Base-by-base conservation (phyloP, 2,797 vertebrate species). In the Halcyon badia region DNA sequence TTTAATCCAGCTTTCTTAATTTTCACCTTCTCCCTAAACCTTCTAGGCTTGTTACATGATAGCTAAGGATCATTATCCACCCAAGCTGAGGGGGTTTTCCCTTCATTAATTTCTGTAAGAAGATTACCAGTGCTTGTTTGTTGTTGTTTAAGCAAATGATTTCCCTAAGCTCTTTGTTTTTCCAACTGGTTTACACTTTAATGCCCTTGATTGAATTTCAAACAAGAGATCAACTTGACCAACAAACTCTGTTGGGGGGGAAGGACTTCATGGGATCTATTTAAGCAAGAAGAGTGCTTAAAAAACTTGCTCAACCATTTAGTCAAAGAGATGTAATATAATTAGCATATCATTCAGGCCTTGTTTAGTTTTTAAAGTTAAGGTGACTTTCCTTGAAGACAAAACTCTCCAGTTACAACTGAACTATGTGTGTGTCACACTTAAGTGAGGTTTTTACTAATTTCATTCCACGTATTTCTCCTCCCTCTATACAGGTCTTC, bases 141-240 rank as follows among this genome's bases (percentile, higher is more conserved):
- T 99, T 99, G 99, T 99, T 99, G 99, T 99, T 99, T 98, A 98
- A 99, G 99, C 98, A 99, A 99, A 99, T 99, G 98, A 99, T 99
- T 99, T 99, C 99, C 99, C 99, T 99, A 99, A 99, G 99, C 99
- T 99, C 99, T 99, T 99, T 99, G 99, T 99, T 99, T 99, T 99
- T 99, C 99, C 99, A 99, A 99, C 99, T 98, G 99, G 99, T 99
- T 99, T 99, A 99, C 99, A 99, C 99, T 99, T 99, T 99, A 99
- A 99, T 99, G 99, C 99, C 98, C 98, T 98, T 98, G 98, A 99
- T 99, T 99, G 99, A 99, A 99, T 99, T 99, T 99, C 99, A 99
- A 98, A 99, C 97, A 97, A 98, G 98, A 98, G 98, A 99, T 99
- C 98, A 98, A 98, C 98, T 98, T 99, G 99, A 99, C 99, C 99